Evolutionary conservation across 1,140 invertebrate species (phyloP).

Genomic region (Xylocopa sonorina): DNA sequence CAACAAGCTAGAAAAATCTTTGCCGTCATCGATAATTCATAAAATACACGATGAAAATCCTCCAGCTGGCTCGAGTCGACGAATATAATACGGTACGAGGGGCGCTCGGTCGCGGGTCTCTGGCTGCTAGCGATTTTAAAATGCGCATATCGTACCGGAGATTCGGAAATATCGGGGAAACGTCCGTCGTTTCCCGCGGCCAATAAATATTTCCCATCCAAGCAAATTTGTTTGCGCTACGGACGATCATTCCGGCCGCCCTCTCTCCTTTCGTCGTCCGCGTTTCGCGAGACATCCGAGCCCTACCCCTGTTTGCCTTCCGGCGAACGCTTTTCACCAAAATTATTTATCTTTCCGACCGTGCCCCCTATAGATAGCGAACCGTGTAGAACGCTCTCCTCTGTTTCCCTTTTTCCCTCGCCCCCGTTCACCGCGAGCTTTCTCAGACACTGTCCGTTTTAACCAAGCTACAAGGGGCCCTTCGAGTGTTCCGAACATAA

Average conservation of each 20-base stretch:
- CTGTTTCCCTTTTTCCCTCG: too few relatives aligned
- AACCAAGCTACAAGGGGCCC: conserved; percentile 54
- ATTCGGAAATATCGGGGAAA: neutral
- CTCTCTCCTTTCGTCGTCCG: conserved; percentile 9
- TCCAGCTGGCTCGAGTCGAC: neutral
- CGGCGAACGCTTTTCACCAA: conserved; percentile 26
- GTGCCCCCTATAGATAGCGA: conserved; percentile 29
- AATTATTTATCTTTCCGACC: conserved; percentile 52
- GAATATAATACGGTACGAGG: neutral
- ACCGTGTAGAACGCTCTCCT: neutral
- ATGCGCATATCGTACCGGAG: neutral
- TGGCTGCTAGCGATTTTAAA: neutral
- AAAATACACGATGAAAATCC: neutral
- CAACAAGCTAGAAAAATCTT: neutral
- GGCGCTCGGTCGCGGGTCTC: neutral
- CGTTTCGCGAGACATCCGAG: conserved; percentile 27
- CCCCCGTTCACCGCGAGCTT: conserved; percentile 13
- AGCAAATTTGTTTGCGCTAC: conserved; percentile 16
- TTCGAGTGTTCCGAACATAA: conserved; percentile 61
- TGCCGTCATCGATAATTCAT: neutral
- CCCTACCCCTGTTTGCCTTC: conserved; percentile 27
- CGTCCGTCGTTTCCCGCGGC: neutral
- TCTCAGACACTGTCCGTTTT: conserved; percentile 46
- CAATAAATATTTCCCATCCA: conserved; percentile 36
- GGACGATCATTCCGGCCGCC: neutral